phyloP scores from a whole-genome alignment of 2,888 invertebrate genomes.

The Mylabris sibirica region DNA sequence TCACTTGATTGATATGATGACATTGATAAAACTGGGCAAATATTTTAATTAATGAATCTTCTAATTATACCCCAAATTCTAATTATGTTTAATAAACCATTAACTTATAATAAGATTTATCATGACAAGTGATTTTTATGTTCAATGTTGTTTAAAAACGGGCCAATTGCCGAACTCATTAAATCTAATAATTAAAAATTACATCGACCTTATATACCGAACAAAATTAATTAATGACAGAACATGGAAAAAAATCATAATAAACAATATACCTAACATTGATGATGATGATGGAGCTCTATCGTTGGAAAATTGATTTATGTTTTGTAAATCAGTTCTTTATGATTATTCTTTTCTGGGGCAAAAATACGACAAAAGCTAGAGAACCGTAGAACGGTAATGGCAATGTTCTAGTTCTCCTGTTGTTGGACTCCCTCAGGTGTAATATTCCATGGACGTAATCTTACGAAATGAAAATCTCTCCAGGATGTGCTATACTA shows the following conservation, averaged over 20 bases:
- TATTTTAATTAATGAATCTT: constrained; percentile 39
- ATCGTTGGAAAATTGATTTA: not conserved
- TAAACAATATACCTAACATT: too few relatives aligned
- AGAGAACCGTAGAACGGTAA: constrained; percentile 32
- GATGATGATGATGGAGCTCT: constrained; percentile 5
- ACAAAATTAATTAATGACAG: not conserved
- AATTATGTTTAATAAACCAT: constrained; percentile 51
- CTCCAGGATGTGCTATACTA: constrained; percentile 45
- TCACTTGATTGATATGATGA: constrained; percentile 29
- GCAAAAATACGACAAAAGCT: not conserved
- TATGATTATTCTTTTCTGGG: not conserved
- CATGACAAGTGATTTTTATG: constrained; percentile 45
- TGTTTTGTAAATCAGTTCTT: not conserved
- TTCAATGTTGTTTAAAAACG: not conserved
- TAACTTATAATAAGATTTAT: constrained; percentile 48
- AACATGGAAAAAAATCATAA: not conserved
- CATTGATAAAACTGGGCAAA: constrained; percentile 26
- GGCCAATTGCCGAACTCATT: constrained; percentile 42
- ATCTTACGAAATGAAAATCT: constrained; percentile 51
- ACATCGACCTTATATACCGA: not conserved
- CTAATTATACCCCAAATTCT: constrained; percentile 41
- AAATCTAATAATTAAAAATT: constrained; percentile 44
- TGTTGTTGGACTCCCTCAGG: constrained; percentile 46
- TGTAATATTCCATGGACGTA: constrained; percentile 48
- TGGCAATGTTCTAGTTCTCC: constrained; percentile 43